phyloP scores from a whole-genome alignment of 2,888 invertebrate species.

The Heliconius ethilla region DNA sequence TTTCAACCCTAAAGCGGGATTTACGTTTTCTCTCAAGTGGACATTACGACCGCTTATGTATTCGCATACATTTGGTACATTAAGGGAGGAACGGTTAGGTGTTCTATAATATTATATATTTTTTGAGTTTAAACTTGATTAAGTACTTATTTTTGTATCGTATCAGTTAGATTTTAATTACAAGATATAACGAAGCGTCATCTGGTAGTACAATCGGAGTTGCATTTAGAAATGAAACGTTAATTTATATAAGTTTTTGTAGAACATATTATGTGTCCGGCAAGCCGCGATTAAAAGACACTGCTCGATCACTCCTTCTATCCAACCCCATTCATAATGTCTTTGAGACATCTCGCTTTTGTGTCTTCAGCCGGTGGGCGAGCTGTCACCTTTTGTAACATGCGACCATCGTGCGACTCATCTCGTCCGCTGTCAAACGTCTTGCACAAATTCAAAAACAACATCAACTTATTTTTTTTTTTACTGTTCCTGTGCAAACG shows the following conservation, averaged over 20 bases:
- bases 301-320: constrained; percentile 78
- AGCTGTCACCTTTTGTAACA: constrained; percentile 76
- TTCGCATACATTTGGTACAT: constrained; percentile 48
- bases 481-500: constrained; percentile 71
- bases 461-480: constrained; percentile 73
- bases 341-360: constrained; percentile 74
- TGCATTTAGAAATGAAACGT: not conserved
- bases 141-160: not conserved
- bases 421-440: constrained; percentile 77
- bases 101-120: not conserved
- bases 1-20: constrained; percentile 73
- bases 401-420: constrained; percentile 62
- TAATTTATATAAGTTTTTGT: not conserved
- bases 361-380: constrained; percentile 61
- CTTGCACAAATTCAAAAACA: constrained; percentile 82
- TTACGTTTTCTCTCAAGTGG: constrained; percentile 68
- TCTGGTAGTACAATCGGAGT: too few relatives aligned
- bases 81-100: constrained; percentile 8
- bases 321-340: constrained; percentile 75
- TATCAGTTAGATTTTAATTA: not conserved
- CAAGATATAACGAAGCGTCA: not conserved
- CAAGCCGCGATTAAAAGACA: constrained; percentile 54
- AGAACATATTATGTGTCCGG: constrained; percentile 37
- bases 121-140: not conserved
- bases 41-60: constrained; percentile 62